A percentile compares a stretch with the other conserved stretches of the same genome.
These are phyloP conservation scores for Eublepharis macularius DNA, from an alignment of 2,113 vertebrate genomes.

Conservation along the genomic window DNA sequence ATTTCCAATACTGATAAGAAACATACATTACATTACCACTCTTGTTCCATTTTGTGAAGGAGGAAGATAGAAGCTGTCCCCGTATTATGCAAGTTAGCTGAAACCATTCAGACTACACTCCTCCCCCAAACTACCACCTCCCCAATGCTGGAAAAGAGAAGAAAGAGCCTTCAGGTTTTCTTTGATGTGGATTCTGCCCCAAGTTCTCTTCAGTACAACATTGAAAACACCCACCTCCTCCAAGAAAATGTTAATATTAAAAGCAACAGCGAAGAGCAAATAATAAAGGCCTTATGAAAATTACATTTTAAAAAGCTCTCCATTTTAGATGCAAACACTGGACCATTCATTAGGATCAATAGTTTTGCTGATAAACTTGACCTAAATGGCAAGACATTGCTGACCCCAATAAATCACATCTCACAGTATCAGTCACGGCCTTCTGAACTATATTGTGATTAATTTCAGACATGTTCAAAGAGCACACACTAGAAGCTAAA, in stretches of 20 bases:
- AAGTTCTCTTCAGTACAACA: conserved; percentile 2
- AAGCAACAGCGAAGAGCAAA: not conserved
- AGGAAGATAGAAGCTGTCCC: not conserved
- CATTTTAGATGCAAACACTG: conserved; percentile 74
- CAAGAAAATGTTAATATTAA: not conserved
- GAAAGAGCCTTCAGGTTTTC: not conserved
- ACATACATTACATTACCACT: not conserved
- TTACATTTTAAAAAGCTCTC: conserved; percentile 74
- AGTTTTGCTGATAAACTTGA: conserved; percentile 86
- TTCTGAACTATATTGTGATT: not conserved
- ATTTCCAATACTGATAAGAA: not conserved
- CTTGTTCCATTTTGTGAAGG: not conserved
- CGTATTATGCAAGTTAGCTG: not conserved
- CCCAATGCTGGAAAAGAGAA: not conserved
- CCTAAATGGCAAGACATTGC: conserved; percentile 78
- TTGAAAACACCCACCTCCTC: not conserved
- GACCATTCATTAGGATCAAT: conserved; percentile 79
- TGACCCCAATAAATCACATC: conserved; percentile 85
- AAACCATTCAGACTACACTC: not conserved
- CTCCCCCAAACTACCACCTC: not conserved
- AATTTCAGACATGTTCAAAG: conserved; percentile 25
- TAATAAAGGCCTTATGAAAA: not conserved
- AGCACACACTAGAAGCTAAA: conserved; percentile 38
- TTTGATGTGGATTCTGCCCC: not conserved
- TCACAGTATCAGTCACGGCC: conserved; percentile 84